Evolutionary conservation across 2,797 vertebrate genomes (phyloP), one percentile per base, ranked within the genome.

Genomic region (Lycodopsis pacificus): DNA sequence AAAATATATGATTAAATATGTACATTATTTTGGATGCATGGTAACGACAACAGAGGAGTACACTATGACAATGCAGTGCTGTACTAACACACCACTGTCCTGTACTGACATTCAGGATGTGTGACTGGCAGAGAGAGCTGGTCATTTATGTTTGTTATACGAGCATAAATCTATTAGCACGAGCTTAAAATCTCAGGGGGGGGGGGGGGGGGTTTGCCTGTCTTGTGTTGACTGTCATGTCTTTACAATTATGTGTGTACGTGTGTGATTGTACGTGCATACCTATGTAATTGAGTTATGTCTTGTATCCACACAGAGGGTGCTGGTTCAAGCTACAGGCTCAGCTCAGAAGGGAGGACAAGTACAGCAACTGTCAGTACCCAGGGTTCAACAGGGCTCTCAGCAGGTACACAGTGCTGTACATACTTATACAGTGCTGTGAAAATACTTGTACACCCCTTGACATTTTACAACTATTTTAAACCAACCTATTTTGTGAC

Each of bases 261-360:
- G 53, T 81, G 49, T 85, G 68, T 76, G 48, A 59, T 27, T 85
- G 79, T 71, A 54, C 36, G 19, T 88, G 73, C 81, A 75, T 80
- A 77, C 75, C 76, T 82, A 78, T 94, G 90, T 91, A 91, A 92
- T 88, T 77, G 79, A 90, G 86, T 83, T 83, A 89, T 93, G 88
- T 93, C 82, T 93, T 89, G 83, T 93, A 87, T 92, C 86, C 89
- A 92, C 91, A 90, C 95, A 99, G 98, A 97, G 97, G 91, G 97
- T 98, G 93, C 94, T 99, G 96, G 97, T 98, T 90, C 98, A 99
- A 89, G 93, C 97, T 79, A 94, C 96, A 42, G 96, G 97, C 92
- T 96, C 98, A 0, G 89, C 96, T 93, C 97, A 97, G 94, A 99
- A 99, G 93, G 97, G 95, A 88, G 93, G 95, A 48, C 95, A 96